Evolutionary conservation across 2,797 vertebrate genomes (phyloP), one percentile per base, ranked within the genome.

Genomic region (Myotis myotis): DNA sequence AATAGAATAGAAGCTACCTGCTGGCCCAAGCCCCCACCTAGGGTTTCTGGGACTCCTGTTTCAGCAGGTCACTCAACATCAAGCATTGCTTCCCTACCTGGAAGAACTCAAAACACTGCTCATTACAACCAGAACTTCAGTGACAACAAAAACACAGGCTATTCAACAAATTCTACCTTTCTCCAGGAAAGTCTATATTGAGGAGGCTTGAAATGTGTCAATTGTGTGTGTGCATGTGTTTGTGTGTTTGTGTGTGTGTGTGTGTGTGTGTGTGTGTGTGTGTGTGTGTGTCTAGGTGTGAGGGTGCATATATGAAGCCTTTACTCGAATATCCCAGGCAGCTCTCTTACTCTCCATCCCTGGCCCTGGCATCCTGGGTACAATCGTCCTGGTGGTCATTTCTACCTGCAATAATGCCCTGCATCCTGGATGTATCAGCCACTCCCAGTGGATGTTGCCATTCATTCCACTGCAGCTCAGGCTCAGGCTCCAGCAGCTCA

Each of bases 81-180:
- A 8, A 55, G 16, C n/a, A 28, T 15, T 70, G 28, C 36, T 87
- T 81, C 71, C 20, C 51, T 44, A 44, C 19, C 22, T 36, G 74
- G 41, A 55, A 62, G 51, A 71, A 62, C 25, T 25, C 47, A 74
- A 53, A 44, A 41, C 36, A 30, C 44, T 2, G 1, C 33, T 22
- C 30, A 30, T 22, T 20, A 2, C 8, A 30, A 49, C 17, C 6
- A 23, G 0, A n/a, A 71, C 30, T 49, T 16, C 28, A 7, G 1
- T 47, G 30, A 47, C 60, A 57, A 47, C 30, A 62, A 8, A 33
- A 70, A 13, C 17, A 51, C 17, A 72, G 28, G 30, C 33, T n/a
- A 2, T 49, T 68, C 33, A 71, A 53, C 6, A 71, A 53, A 30
- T 17, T 68, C 11, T 68, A 1, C 30, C 33, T 44, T 81, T 78